phyloP scores from a whole-genome alignment of 2,113 vertebrate species.

The Coturnix japonica region DNA sequence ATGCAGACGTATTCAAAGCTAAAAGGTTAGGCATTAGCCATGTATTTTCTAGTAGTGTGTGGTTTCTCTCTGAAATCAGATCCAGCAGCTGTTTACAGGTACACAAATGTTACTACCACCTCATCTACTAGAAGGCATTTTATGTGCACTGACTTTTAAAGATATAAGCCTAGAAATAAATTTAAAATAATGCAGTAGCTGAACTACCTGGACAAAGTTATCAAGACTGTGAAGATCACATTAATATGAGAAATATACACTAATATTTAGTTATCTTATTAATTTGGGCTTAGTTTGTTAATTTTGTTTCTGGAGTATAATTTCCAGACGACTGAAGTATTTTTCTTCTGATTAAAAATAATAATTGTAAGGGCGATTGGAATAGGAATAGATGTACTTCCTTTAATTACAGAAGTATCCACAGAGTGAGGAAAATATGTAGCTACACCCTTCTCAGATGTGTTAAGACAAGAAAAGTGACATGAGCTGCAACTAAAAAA shows the following conservation, averaged over 20 bases:
- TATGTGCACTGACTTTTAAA: neutral
- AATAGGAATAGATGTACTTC: neutral
- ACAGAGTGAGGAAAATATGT: neutral
- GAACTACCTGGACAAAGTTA: neutral
- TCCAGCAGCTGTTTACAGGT: neutral
- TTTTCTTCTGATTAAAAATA: neutral
- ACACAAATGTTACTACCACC: neutral
- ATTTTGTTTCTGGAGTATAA: neutral
- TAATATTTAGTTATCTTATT: neutral
- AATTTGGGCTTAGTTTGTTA: neutral
- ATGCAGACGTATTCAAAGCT: neutral
- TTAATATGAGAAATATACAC: neutral
- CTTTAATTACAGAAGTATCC: neutral
- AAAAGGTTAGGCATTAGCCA: neutral
- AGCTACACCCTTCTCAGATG: neutral
- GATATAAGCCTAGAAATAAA: neutral
- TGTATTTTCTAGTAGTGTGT: neutral
- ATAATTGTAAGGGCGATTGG: neutral
- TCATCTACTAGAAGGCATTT: neutral
- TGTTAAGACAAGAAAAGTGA: neutral
- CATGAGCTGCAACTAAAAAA: neutral
- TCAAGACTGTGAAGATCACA: neutral
- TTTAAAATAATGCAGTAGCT: neutral
- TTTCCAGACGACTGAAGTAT: neutral
- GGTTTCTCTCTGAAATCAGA: neutral